Percentiles rank a stretch among this genome's conserved stretches.
These are phyloP conservation scores for Cottoperca gobio DNA, from an alignment of 2,797 vertebrate genomes.

Conservation along the genomic window DNA sequence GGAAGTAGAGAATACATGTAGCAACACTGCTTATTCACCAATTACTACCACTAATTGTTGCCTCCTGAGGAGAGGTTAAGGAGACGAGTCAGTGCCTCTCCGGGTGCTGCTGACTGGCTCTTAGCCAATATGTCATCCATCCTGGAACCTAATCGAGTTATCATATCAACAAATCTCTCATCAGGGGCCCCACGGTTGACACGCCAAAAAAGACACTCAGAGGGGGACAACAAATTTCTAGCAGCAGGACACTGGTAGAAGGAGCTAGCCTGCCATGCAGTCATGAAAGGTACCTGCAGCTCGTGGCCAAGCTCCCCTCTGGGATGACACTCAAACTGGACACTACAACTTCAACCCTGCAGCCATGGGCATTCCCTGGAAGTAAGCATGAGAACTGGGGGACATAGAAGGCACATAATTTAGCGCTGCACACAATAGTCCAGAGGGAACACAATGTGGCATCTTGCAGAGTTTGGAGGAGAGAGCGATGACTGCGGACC, in stretches of 20 bases:
- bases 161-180: conserved; percentile 88
- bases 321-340: conserved; percentile 75
- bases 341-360: conserved; percentile 47
- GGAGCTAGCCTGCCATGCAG: conserved; percentile 46
- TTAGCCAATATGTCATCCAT: conserved; percentile 81
- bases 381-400: conserved; percentile 48
- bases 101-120: conserved; percentile 72
- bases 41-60: conserved; percentile 83
- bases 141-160: conserved; percentile 86
- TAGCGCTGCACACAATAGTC: conserved; percentile 70
- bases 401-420: conserved; percentile 68
- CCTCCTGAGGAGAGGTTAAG: conserved; percentile 86
- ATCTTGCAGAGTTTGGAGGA: conserved; percentile 62
- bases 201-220: conserved; percentile 79
- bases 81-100: conserved; percentile 75
- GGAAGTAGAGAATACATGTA: conserved; percentile 44
- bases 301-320: conserved; percentile 75
- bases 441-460: conserved; percentile 68
- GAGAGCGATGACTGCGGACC: conserved; percentile 65
- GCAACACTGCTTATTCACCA: conserved; percentile 77
- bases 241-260: conserved; percentile 75
- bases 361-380: conserved; percentile 45
- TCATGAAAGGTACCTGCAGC: conserved; percentile 78
- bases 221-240: conserved; percentile 82
- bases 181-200: conserved; percentile 81